A percentile compares a stretch with the other conserved stretches of the same genome.
Evolutionary conservation across 2,888 invertebrate species (phyloP).

Genomic region (Ochlodes sylvanus): DNA sequence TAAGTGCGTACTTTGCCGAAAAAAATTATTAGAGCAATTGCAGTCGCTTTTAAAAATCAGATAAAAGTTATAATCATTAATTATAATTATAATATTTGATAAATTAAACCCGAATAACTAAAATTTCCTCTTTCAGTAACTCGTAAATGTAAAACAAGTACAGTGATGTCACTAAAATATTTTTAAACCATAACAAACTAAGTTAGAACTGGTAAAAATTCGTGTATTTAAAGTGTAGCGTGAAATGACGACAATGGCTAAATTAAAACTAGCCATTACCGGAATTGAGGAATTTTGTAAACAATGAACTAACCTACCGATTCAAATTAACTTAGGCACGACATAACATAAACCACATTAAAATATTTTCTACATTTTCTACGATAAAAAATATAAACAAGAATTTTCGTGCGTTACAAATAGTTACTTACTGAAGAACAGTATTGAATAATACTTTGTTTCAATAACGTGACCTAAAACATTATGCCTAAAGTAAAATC

Average conservation of each 20-base stretch:
- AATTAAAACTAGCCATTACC: constrained; percentile 21
- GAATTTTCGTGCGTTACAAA: background rate
- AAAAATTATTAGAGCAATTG: no score
- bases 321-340: constrained; percentile 32
- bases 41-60: no score
- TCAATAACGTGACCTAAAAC: constrained; percentile 45
- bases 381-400: background rate
- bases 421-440: background rate
- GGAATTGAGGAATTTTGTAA: constrained; percentile 30
- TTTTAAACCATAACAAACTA: constrained; percentile 6
- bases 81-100: no score
- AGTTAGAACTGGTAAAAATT: constrained; percentile 8
- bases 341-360: constrained; percentile 15
- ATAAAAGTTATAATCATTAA: no score
- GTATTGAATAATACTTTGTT: constrained; percentile 26
- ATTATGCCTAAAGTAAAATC: constrained; percentile 46
- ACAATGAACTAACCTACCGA: constrained; percentile 18
- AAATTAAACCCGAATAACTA: background rate
- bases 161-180: background rate
- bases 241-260: constrained; percentile 29
- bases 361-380: constrained; percentile 10
- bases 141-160: no score
- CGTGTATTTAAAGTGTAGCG: constrained; percentile 6
- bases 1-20: no score
- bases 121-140: no score